phyloP scores from a whole-genome alignment of 2,888 invertebrate species.

The Neoitamus cyanurus region DNA sequence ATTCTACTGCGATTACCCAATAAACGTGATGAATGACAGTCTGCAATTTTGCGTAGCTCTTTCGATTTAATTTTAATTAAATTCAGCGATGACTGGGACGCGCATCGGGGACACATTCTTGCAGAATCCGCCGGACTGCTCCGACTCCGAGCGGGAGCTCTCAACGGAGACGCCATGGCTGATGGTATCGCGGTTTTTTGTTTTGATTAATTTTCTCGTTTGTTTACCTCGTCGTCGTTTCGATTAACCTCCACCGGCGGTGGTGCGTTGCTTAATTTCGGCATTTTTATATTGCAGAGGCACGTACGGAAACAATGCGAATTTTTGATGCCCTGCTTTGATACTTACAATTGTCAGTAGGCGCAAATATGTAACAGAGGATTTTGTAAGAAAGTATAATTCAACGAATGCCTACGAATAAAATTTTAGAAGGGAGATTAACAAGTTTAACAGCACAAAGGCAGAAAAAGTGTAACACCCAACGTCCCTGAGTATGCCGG shows the following conservation, averaged over 20 bases:
- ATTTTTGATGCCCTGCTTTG: not conserved
- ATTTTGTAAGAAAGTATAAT: not conserved
- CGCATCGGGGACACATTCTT: not conserved
- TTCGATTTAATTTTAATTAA: not conserved
- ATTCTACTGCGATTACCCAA: constrained; percentile 48
- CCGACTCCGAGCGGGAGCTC: not conserved
- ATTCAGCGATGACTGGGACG: not conserved
- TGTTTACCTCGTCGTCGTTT: not conserved
- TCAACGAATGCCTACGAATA: not conserved
- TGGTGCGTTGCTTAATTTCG: not conserved
- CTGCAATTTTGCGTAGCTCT: constrained; percentile 16
- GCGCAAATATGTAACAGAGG: not conserved
- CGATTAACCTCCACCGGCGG: not conserved
- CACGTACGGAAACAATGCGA: not conserved
- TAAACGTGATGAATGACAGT: constrained; percentile 49
- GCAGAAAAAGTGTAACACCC: not conserved
- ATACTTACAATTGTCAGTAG: not conserved
- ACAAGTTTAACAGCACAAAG: not conserved
- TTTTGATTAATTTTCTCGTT: not conserved
- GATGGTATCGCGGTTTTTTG: not conserved
- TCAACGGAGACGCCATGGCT: not conserved
- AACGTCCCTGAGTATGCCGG: not conserved
- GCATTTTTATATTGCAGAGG: not conserved
- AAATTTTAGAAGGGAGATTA: too few relatives aligned
- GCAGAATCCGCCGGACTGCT: not conserved